These are phyloP conservation scores for Pelagia noctiluca DNA, from an alignment of 30 jellyfish, hydroid and myxozoan genomes.

Conservation along the genomic window DNA sequence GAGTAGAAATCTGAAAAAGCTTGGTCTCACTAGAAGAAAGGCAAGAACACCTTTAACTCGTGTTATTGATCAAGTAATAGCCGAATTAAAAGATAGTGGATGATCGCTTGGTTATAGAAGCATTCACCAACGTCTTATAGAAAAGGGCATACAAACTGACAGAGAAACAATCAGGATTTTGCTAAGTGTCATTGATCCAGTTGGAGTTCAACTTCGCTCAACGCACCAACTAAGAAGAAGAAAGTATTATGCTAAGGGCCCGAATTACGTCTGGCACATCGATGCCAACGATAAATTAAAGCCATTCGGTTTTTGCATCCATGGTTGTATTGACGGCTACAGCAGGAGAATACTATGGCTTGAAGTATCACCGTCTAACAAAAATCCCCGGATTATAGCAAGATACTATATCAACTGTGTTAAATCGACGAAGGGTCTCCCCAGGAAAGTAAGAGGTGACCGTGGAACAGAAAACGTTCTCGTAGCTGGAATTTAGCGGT, in stretches of 20 bases:
- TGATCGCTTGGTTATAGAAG: conserved; percentile 43
- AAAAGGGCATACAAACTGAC: no score
- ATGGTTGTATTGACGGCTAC: no score
- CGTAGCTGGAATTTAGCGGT: conserved; percentile 1
- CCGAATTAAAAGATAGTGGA: conserved; percentile 6
- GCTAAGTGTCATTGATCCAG: conserved; percentile 24
- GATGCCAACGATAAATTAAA: conserved; percentile 10
- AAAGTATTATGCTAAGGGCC: conserved; percentile 36
- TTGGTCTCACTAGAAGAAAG: conserved; percentile 10
- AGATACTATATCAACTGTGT: not conserved
- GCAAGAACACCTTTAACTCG: no score
- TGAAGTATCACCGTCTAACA: conserved; percentile 27
- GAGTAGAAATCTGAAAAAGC: not conserved
- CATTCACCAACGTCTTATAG: conserved; percentile 9
- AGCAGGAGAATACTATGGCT: conserved; percentile 44
- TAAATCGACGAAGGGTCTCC: not conserved
- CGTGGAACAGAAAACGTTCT: conserved; percentile 12
- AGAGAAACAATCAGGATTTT: no score
- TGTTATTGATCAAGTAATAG: not conserved
- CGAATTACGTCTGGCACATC: conserved; percentile 57
- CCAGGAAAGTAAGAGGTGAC: conserved; percentile 10
- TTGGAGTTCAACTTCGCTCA: conserved; percentile 3
- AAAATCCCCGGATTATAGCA: no score
- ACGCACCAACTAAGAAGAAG: conserved; percentile 23
- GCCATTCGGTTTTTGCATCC: conserved; percentile 41